These are phyloP conservation scores for Pandemis corylana DNA, from an alignment of 2,888 invertebrate species.

Conservation along the genomic window DNA sequence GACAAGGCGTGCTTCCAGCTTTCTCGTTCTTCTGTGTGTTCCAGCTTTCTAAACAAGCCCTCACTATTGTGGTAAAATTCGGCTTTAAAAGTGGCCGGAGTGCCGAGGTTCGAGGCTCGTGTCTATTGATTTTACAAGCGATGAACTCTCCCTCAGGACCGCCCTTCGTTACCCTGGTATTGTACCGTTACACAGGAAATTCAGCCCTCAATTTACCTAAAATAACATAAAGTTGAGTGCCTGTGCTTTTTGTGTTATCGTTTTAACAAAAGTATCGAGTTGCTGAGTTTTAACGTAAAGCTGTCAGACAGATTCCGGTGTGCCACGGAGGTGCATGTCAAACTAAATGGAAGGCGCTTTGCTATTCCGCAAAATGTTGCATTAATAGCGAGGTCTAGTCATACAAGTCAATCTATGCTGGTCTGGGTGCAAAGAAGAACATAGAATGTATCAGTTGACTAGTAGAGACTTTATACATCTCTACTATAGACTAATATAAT, in stretches of 20 bases:
- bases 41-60: no score
- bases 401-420: no score
- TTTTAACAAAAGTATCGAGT: not conserved
- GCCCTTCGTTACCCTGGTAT: not conserved
- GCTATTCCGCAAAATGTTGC: no score
- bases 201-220: constrained; percentile 3
- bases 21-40: no score
- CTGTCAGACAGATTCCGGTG: not conserved
- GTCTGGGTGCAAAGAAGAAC: no score
- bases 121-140: constrained; percentile 3
- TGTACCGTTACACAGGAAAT: not conserved
- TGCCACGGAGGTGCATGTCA: no score
- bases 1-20: no score
- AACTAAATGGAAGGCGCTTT: no score
- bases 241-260: not conserved
- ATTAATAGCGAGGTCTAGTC: no score
- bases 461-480: no score
- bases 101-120: not conserved
- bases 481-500: no score
- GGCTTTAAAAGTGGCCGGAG: not conserved
- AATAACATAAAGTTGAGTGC: constrained; percentile 10
- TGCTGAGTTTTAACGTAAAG: not conserved
- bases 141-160: not conserved
- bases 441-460: no score
- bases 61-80: not conserved